Percentiles rank a stretch among this genome's conserved stretches.
These are phyloP conservation scores for Zaprionus ornatus DNA, from an alignment of 1,140 invertebrate genomes.

Conservation along the genomic window DNA sequence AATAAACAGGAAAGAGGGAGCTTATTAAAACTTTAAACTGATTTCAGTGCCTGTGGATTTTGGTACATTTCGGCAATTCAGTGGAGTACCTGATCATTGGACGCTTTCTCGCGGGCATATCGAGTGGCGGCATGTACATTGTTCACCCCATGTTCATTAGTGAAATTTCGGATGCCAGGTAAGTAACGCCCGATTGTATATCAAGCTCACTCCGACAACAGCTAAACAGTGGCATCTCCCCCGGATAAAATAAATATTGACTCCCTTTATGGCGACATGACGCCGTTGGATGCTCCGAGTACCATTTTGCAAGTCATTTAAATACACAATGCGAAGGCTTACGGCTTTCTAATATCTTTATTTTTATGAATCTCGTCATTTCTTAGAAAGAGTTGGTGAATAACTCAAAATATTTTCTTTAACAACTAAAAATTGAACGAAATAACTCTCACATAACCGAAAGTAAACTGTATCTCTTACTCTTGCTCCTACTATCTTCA, in stretches of 20 bases:
- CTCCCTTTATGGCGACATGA: constrained; percentile 2
- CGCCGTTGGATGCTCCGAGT: neutral
- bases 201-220: neutral
- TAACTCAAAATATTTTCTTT: too few relatives aligned
- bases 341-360: neutral
- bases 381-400: neutral
- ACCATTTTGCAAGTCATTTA: neutral
- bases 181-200: constrained; percentile 43
- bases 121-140: constrained; percentile 69
- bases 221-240: constrained; percentile 19
- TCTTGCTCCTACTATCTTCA: constrained; percentile 2
- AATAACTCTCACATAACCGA: too few relatives aligned
- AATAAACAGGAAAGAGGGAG: neutral
- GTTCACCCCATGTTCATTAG: constrained; percentile 69
- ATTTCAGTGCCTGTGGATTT: constrained; percentile 62
- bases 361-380: neutral
- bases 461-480: too few relatives aligned
- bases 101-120: constrained; percentile 80
- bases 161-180: constrained; percentile 78
- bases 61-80: constrained; percentile 58
- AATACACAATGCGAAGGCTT: neutral
- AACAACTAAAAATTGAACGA: too few relatives aligned
- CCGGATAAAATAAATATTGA: constrained; percentile 13
- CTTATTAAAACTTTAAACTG: neutral
- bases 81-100: constrained; percentile 74